These are phyloP conservation scores for Myxocyprinus asiaticus DNA, from an alignment of 2,113 vertebrate species.

Conservation along the genomic window DNA sequence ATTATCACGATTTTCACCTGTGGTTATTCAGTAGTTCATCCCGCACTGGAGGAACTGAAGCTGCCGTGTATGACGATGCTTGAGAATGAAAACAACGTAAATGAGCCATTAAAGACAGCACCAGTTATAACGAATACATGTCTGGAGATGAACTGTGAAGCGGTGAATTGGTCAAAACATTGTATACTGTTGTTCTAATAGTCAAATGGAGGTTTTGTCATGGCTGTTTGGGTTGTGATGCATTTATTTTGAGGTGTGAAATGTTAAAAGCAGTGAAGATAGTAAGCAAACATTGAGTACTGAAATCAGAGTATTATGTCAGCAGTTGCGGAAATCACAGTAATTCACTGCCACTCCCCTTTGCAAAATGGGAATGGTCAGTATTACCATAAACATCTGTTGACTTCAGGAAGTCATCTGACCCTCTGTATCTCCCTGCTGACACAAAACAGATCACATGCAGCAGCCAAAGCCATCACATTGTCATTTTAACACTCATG, in stretches of 20 bases:
- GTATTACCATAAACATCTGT: conserved; percentile 5
- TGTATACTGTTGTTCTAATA: no score
- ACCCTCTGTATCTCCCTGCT: background rate
- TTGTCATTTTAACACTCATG: no score
- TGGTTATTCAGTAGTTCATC: background rate
- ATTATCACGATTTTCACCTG: no score
- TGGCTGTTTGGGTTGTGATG: background rate
- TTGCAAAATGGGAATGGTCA: background rate
- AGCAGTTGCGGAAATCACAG: background rate
- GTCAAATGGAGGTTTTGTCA: background rate
- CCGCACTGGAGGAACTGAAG: no score
- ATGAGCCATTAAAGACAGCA: background rate
- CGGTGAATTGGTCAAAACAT: no score
- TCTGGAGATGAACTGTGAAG: background rate
- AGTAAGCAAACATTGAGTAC: background rate
- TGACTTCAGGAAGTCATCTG: conserved; percentile 27
- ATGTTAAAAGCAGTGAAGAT: background rate
- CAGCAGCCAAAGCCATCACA: no score
- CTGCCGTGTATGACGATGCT: background rate
- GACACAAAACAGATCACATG: background rate
- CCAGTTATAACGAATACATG: background rate
- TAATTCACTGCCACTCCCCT: background rate
- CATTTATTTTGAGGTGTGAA: background rate
- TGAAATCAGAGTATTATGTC: background rate
- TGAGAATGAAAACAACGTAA: background rate